Conservation (phyloP, 2,888 invertebrate genomes). For the Pantelozetes paolii region DNA sequence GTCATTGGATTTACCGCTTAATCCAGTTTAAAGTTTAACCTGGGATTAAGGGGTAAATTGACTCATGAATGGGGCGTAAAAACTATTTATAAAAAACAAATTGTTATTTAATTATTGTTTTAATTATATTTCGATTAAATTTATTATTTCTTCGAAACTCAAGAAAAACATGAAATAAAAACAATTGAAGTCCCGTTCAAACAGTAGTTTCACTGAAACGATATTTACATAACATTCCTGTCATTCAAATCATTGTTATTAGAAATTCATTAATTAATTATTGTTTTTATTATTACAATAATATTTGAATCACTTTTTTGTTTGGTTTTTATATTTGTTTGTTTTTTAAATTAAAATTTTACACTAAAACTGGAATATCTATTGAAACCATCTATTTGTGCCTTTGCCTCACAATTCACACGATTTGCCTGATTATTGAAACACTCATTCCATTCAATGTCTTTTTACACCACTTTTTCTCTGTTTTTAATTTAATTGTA, state of each 20-base stretch:
- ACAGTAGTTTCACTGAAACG: slow-evolving; percentile 38
- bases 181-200: slow-evolving; percentile 22
- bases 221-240: slow-evolving; percentile 24
- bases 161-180: too few species aligned
- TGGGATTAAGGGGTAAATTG: too few species aligned
- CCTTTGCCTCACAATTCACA: slow-evolving; percentile 31
- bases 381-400: not conserved
- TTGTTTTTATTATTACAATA: not conserved
- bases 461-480: not conserved
- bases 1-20: slow-evolving; percentile 5
- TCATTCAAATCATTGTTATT: slow-evolving; percentile 27
- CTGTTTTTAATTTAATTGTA: not conserved
- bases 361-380: not conserved
- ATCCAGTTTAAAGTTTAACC: not conserved
- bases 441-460: not conserved
- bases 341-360: not conserved
- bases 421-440: slow-evolving; percentile 19
- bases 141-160: slow-evolving; percentile 1
- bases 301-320: not conserved
- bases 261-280: not conserved
- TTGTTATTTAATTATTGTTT: not conserved
- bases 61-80: not conserved
- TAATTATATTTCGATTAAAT: not conserved
- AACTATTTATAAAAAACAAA: not conserved
- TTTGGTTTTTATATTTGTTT: not conserved